Conservation (phyloP, 2,888 invertebrate species). For the Dorcus parallelipipedus region DNA sequence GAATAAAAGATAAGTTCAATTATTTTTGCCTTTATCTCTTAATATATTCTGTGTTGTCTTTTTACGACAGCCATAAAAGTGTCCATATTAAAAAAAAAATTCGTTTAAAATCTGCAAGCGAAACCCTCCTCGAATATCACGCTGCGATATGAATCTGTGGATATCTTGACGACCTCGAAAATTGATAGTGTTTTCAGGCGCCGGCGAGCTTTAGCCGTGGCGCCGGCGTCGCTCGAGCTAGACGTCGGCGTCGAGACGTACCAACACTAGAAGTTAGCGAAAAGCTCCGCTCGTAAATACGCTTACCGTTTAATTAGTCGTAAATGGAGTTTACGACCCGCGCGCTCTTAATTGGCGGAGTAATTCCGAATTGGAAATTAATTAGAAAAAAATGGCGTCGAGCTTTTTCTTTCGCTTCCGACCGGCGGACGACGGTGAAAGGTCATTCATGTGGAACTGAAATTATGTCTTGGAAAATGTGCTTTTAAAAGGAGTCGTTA, state of each 20-base stretch:
- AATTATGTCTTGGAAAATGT: too few relatives aligned
- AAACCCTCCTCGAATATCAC: conserved; percentile 11
- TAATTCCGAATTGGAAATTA: too few relatives aligned
- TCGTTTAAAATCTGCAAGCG: conserved; percentile 3
- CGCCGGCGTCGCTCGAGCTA: conserved; percentile 37
- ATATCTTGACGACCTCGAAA: conserved; percentile 33
- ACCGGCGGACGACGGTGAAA: too few relatives aligned
- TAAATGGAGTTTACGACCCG: too few relatives aligned
- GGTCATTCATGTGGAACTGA: too few relatives aligned
- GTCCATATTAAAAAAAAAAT: not conserved
- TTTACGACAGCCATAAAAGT: not conserved
- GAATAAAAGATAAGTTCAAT: too few relatives aligned
- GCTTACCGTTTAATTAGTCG: too few relatives aligned
- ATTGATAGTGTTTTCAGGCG: conserved; percentile 40
- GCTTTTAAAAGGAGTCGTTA: too few relatives aligned
- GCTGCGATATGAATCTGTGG: conserved; percentile 31
- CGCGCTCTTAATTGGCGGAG: too few relatives aligned
- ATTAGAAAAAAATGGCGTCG: too few relatives aligned
- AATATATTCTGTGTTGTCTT: not conserved
- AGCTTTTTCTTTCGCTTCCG: too few relatives aligned
- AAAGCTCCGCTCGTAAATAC: not conserved
- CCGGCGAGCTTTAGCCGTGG: conserved; percentile 36
- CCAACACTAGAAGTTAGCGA: conserved; percentile 30
- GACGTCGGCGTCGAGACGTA: conserved; percentile 41
- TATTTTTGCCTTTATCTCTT: not conserved